These are phyloP conservation scores for Melanotaenia boesemani DNA, from an alignment of 2,797 vertebrate species.

Conservation along the genomic window DNA sequence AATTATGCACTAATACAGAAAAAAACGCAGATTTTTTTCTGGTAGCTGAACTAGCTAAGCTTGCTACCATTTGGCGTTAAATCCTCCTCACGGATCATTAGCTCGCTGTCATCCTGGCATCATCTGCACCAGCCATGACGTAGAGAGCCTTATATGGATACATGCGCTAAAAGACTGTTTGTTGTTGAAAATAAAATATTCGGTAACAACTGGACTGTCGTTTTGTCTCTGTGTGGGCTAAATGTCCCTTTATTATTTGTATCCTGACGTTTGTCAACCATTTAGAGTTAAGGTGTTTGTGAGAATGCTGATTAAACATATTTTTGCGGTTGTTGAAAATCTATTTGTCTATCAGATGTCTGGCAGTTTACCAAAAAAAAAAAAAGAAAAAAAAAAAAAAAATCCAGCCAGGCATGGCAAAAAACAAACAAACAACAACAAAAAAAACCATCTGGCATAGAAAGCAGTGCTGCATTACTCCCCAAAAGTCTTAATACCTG, in stretches of 20 bases:
- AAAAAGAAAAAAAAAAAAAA: constrained; percentile 2
- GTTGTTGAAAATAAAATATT: constrained; percentile 9
- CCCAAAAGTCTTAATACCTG: not conserved
- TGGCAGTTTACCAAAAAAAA: constrained; percentile 33
- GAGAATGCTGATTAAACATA: constrained; percentile 8
- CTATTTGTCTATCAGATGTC: constrained; percentile 23
- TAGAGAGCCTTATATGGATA: constrained; percentile 79
- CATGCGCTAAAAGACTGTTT: constrained; percentile 50
- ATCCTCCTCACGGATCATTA: constrained; percentile 75
- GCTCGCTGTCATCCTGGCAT: constrained; percentile 76
- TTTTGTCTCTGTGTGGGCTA: not conserved
- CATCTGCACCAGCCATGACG: constrained; percentile 82
- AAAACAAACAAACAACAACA: not conserved
- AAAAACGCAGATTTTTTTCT: constrained; percentile 1
- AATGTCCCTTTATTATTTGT: not conserved
- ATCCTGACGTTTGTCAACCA: not conserved
- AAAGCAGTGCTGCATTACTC: not conserved
- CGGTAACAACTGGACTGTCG: not conserved
- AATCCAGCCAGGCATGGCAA: constrained; percentile 26
- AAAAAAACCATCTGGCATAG: not conserved
- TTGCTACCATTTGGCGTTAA: constrained; percentile 78
- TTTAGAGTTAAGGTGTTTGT: not conserved
- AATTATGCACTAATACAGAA: constrained; percentile 8
- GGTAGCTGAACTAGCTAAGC: constrained; percentile 49
- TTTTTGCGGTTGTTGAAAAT: constrained; percentile 5